A percentile compares a stretch with the other conserved stretches of the same genome.
These are phyloP conservation scores for Sceloporus undulatus DNA, from an alignment of 2,113 vertebrate species.

Conservation along the genomic window DNA sequence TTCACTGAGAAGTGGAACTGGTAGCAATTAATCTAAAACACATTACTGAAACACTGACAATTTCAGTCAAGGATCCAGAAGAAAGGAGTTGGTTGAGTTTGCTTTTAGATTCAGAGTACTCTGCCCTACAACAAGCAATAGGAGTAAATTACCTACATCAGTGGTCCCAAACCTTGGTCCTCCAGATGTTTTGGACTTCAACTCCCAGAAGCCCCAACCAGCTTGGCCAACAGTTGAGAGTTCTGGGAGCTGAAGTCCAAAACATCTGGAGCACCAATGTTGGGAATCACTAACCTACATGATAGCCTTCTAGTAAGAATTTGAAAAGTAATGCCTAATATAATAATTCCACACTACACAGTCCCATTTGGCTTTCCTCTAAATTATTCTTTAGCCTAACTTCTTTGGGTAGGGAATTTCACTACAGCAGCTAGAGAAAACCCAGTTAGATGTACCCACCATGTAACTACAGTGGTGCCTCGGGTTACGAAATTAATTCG, in stretches of 20 bases:
- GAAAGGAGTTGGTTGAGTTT: not conserved
- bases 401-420: too few relatives aligned
- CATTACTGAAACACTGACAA: not conserved
- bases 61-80: not conserved
- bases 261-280: too few relatives aligned
- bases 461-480: too few relatives aligned
- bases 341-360: not conserved
- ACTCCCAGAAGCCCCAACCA: too few relatives aligned
- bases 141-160: not conserved
- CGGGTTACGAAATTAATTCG: too few relatives aligned
- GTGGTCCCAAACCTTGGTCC: too few relatives aligned
- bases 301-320: not conserved
- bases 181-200: too few relatives aligned
- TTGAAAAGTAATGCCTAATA: not conserved
- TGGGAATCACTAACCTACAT: too few relatives aligned
- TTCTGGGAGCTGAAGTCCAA: too few relatives aligned
- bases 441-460: not conserved
- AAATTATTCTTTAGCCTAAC: not conserved
- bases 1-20: not conserved
- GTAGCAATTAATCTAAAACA: not conserved
- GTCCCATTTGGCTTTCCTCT: not conserved
- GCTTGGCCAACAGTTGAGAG: too few relatives aligned
- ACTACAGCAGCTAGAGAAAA: too few relatives aligned
- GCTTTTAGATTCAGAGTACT: not conserved
- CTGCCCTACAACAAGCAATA: not conserved